Evolutionary conservation across 2,113 vertebrate species (phyloP), one percentile per base, ranked within the genome.

Genomic region (Pomatostomus ruficeps): DNA sequence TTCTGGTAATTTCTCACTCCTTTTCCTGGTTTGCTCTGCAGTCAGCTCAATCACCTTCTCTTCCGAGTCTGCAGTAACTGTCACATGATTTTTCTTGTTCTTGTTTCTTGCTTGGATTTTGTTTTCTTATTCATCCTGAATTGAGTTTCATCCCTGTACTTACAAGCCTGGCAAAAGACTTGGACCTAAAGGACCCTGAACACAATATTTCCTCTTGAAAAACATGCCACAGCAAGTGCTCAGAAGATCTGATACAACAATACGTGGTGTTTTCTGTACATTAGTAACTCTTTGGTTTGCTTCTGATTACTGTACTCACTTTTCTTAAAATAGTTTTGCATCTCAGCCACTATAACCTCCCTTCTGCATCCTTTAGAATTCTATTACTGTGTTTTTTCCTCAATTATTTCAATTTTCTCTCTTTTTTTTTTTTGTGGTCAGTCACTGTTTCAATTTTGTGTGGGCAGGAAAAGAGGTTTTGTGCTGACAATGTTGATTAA

Each of bases 401-500:
- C 73, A 52, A 42, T 59, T 81, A 55, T 67, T 89, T 20, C 40
- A 55, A 63, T 85, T 91, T 85, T 94, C 28, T 83, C 12, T 42
- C 20, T 12, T 42, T 59, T 40, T n/a, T 40, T 40, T 24, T 38
- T n/a, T 73, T 81, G 40, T 74, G 62, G 90, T 72, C 62, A 70
- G 38, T 94, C 0, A 0, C 15, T 80, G 4, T 71, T 95, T 92
- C 55, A 33, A 19, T 93, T 92, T 87, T 55, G 52, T 93, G 52
- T 87, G 65, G 84, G 65, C 31, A 93, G 73, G 58, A 81, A 87
- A 71, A 85, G 85, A 91, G 77, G 31, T 55, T 94, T 89, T 85
- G 36, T 89, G 81, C 89, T 93, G 93, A 91, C 93, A 94, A 1
- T 48, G 52, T 78, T 48, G 81, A 93, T 96, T 91, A 91, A 91